phyloP scores from a whole-genome alignment of 2,888 invertebrate genomes.

The Xanthorhoe designata region DNA sequence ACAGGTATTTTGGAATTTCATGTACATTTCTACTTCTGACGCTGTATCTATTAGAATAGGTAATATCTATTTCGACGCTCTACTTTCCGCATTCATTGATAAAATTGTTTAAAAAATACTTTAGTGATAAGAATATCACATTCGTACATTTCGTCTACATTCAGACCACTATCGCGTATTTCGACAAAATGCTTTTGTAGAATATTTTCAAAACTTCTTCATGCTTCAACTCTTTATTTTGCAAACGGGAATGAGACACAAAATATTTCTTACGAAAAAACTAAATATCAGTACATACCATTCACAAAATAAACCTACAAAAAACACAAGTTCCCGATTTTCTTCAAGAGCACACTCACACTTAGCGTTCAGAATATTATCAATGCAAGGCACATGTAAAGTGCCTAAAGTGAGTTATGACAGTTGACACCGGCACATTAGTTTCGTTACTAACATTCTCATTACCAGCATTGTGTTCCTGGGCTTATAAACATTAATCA shows the following conservation, averaged over 20 bases:
- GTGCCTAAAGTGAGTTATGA: constrained; percentile 12
- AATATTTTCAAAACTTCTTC: constrained; percentile 40
- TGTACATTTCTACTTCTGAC: constrained; percentile 73
- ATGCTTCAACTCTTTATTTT: constrained; percentile 28
- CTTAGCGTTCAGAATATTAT: constrained; percentile 32
- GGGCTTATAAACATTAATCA: constrained; percentile 71
- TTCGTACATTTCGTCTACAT: constrained; percentile 16
- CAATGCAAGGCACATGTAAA: constrained; percentile 10
- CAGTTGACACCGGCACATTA: constrained; percentile 4
- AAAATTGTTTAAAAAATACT: constrained; percentile 27
- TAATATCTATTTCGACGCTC: constrained; percentile 52
- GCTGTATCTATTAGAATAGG: constrained; percentile 64
- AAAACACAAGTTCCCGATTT: background rate
- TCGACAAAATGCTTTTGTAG: constrained; percentile 36
- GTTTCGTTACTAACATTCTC: constrained; percentile 8
- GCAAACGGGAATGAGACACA: background rate
- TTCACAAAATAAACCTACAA: background rate
- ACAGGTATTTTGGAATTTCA: constrained; percentile 83
- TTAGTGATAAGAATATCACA: constrained; percentile 46
- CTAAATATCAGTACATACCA: too few species aligned
- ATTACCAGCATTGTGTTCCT: constrained; percentile 72
- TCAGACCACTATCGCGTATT: constrained; percentile 38
- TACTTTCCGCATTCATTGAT: constrained; percentile 55
- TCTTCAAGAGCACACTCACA: background rate
- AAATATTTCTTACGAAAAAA: background rate